A percentile compares a stretch with the other conserved stretches of the same genome.
phyloP scores from a whole-genome alignment of 23 tunicate genomes.

The Trididemnum nubilum region DNA sequence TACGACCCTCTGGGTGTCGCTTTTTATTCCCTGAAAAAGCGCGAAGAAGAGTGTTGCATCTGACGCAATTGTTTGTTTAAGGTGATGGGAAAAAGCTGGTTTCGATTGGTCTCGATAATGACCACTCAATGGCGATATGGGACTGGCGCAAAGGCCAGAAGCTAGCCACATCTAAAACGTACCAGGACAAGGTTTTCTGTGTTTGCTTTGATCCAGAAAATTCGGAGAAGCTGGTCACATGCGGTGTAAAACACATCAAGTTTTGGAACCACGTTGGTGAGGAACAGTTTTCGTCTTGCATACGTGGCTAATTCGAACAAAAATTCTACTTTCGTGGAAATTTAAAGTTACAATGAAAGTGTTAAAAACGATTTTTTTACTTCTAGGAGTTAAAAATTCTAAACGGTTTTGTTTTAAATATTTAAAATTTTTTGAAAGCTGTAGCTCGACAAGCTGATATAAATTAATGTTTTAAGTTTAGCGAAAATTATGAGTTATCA shows the following conservation, averaged over 20 bases:
- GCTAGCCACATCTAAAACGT: conserved; percentile 77
- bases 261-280: conserved; percentile 92
- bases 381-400: neutral
- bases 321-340: neutral
- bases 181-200: conserved; percentile 85
- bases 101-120: conserved; percentile 94
- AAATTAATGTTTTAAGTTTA: too few species aligned
- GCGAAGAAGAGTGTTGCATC: too few species aligned
- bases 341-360: neutral
- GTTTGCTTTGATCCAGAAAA: conserved; percentile 52
- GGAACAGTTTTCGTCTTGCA: conserved; percentile 6
- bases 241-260: conserved; percentile 94
- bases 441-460: too few species aligned
- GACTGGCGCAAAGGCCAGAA: conserved; percentile 94
- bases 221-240: conserved; percentile 70
- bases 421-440: too few species aligned
- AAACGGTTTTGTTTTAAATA: too few species aligned
- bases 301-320: too few species aligned
- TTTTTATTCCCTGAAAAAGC: too few species aligned
- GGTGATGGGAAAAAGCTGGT: conserved; percentile 87
- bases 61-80: too few species aligned
- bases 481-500: too few species aligned
- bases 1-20: too few species aligned
- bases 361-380: neutral
- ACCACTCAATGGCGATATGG: conserved; percentile 96